phyloP scores from a whole-genome alignment of 1,140 invertebrate species.

The Penaeus japonicus region DNA sequence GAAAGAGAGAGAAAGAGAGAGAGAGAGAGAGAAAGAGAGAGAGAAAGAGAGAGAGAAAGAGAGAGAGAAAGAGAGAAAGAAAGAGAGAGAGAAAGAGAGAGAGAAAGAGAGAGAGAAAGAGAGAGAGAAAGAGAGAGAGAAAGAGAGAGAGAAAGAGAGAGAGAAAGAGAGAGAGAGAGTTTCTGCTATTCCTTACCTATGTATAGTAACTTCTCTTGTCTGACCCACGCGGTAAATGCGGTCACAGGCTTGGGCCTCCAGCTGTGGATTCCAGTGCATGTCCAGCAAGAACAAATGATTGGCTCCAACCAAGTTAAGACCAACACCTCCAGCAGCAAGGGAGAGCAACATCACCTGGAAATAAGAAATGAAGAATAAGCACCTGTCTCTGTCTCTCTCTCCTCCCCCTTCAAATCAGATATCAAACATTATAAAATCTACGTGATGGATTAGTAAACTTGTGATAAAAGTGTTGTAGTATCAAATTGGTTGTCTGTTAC shows the following conservation, averaged over 20 bases:
- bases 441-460: too few species aligned
- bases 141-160: neutral
- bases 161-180: neutral
- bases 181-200: slow-evolving; percentile 72
- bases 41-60: too few species aligned
- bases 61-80: too few species aligned
- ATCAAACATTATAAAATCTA: too few species aligned
- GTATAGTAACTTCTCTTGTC: slow-evolving; percentile 79
- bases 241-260: slow-evolving; percentile 91
- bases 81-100: too few species aligned
- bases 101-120: too few species aligned
- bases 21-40: too few species aligned
- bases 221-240: slow-evolving; percentile 91
- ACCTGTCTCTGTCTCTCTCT: too few species aligned
- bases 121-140: neutral
- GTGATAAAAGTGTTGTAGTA: too few species aligned
- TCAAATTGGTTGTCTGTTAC: too few species aligned
- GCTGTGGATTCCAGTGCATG: slow-evolving; percentile 94
- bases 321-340: slow-evolving; percentile 88
- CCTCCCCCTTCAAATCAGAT: too few species aligned
- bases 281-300: slow-evolving; percentile 91
- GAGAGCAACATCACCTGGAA: slow-evolving; percentile 80
- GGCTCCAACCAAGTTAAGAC: slow-evolving; percentile 87
- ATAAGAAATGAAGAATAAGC: neutral
- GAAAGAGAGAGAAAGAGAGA: too few species aligned